These are phyloP conservation scores for Hydractinia symbiolongicarpus DNA, from an alignment of 30 jellyfish, hydroid and myxozoan species.

Conservation along the genomic window DNA sequence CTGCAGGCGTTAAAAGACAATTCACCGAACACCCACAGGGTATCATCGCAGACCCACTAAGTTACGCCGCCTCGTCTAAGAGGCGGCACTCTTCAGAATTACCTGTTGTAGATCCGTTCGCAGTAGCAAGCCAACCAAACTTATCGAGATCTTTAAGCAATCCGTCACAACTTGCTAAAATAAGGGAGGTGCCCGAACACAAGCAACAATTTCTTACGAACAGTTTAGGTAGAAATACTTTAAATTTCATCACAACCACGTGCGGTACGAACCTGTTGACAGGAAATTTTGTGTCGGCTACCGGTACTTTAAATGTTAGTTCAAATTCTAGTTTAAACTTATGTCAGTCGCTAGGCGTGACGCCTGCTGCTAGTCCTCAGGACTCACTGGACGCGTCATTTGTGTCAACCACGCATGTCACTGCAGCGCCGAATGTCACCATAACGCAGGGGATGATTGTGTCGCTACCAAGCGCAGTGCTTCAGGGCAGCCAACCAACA, in stretches of 20 bases:
- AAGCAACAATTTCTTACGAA: not conserved
- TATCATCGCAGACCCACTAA: conserved; percentile 19
- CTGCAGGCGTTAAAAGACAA: conserved; percentile 23
- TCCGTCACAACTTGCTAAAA: conserved; percentile 26
- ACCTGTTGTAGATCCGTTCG: conserved; percentile 21
- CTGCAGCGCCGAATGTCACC: conserved; percentile 82
- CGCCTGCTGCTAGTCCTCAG: conserved; percentile 1
- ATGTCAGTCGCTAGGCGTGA: conserved; percentile 47
- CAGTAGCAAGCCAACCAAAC: conserved; percentile 22
- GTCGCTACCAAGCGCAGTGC: conserved; percentile 68
- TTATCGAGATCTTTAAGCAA: conserved; percentile 18
- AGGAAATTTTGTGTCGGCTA: not conserved
- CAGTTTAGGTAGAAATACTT: conserved; percentile 24
- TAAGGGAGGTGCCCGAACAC: not conserved
- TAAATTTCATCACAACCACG: conserved; percentile 41
- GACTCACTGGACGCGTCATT: not conserved
- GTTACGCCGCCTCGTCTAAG: conserved; percentile 28
- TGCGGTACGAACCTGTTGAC: conserved; percentile 31
- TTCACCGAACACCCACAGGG: conserved; percentile 26
- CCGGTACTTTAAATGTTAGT: conserved; percentile 6
- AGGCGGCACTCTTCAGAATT: conserved; percentile 38
- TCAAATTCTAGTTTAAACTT: conserved; percentile 62
- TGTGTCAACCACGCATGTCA: conserved; percentile 3
- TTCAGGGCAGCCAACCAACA: conserved; percentile 8
- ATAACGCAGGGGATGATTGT: conserved; percentile 92